Evolutionary conservation across 1,140 invertebrate species (phyloP).

Genomic region (Neodiprion fabricii): DNA sequence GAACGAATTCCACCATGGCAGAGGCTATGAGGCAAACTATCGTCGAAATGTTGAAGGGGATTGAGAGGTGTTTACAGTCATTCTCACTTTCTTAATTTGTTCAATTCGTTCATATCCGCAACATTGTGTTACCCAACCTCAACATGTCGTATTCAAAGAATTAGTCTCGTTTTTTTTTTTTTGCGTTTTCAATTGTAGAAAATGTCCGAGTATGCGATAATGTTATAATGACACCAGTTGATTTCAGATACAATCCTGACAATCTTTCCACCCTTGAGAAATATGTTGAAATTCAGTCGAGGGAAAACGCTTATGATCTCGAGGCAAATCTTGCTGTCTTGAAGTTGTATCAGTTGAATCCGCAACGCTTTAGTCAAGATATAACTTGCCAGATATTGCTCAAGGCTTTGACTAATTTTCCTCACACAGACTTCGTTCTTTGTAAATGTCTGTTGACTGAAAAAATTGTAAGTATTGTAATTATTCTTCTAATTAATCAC

Average conservation of each 20-base stretch:
- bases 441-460: slow-evolving; percentile 94
- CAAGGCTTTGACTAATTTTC: slow-evolving; percentile 95
- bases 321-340: slow-evolving; percentile 95
- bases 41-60: slow-evolving; percentile 76
- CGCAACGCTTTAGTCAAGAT: slow-evolving; percentile 82
- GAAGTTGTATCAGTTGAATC: slow-evolving; percentile 93
- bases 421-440: slow-evolving; percentile 95
- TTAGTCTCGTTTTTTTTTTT: not conserved
- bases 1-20: slow-evolving; percentile 61
- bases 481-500: slow-evolving; percentile 16
- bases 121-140: not conserved
- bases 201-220: no score
- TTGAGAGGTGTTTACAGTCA: slow-evolving; percentile 71
- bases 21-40: slow-evolving; percentile 81
- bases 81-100: slow-evolving; percentile 37
- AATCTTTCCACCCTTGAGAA: slow-evolving; percentile 88
- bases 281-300: slow-evolving; percentile 92
- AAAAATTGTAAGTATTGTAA: slow-evolving; percentile 71
- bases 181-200: no score
- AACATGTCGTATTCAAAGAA: not conserved
- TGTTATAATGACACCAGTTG: no score
- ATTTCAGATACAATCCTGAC: slow-evolving; percentile 89
- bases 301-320: slow-evolving; percentile 93
- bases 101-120: not conserved
- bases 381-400: slow-evolving; percentile 87